Evolutionary conservation across 2,888 invertebrate species (phyloP), one percentile per base, ranked within the genome.

Genomic region (Sthenelais limicola): DNA sequence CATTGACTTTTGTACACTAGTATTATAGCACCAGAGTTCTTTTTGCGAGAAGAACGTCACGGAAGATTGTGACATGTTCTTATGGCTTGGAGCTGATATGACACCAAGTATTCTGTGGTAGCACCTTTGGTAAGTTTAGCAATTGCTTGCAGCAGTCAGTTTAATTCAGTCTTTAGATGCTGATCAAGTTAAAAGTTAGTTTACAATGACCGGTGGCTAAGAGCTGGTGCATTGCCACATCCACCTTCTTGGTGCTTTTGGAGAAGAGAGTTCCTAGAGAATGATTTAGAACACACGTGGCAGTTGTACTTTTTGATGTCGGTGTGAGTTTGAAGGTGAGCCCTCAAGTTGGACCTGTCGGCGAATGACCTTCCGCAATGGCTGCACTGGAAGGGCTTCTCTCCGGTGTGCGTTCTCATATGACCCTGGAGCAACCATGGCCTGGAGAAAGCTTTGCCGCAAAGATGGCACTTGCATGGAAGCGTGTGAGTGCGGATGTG

Each of bases 401-500:
- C 98, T 0, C 97, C 98, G 0, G 98, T 98, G 89, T 98, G 98
- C 0, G 98, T 98, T 66, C 98, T 91, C 82, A 98, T 96, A 90
- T 98, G 98, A 0, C 98, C 98, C 89, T 98, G 97, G 24, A 98
- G 91, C 69, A 98, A 89, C 98, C 98, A 98, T 2, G 98, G 98
- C 18, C 98, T 90, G 43, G 96, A 96, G 90, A 98, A 98, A 4
- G 97, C 97, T 86, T 98, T 98, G 30, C 97, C 97, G 86, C 98
- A 98, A 56, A 97, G 90, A 81, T 94, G 93, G 84, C 98, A 98
- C 89, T 97, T 97, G 91, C 97, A 98, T 15, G 98, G 98, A 82
- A 98, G 89, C 1, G 98, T 98, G 89, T 98, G 98, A 4, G 98
- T 98, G 77, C 98, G 92, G 81, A 98, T 98, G 90, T 98, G 98